A percentile compares a stretch with the other conserved stretches of the same genome.
Evolutionary conservation across 1,140 invertebrate genomes (phyloP).

Genomic region (Psix sp.): DNA sequence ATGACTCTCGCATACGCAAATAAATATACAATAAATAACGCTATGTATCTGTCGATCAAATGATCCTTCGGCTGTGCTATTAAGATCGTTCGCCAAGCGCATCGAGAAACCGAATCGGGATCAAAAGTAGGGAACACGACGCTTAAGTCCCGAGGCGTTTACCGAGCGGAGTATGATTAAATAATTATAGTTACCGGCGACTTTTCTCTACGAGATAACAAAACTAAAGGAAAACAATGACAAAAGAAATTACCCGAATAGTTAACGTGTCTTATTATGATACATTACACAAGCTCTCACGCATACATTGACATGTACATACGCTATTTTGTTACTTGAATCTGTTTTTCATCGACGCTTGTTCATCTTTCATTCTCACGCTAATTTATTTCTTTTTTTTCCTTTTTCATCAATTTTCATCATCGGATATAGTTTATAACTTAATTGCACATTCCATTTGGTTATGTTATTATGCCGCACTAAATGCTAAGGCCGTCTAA

Average conservation of each 20-base stretch:
- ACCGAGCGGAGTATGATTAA: conserved; percentile 21
- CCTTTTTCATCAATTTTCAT: conserved; percentile 4
- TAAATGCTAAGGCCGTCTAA: conserved; percentile 59
- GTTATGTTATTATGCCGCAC: conserved; percentile 58
- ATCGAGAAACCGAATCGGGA: conserved; percentile 10
- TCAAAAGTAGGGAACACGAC: conserved; percentile 18
- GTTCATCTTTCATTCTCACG: conserved; percentile 11
- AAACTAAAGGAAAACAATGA: conserved; percentile 4
- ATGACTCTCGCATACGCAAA: no score
- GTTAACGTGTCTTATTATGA: conserved; percentile 18
- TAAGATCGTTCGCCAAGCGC: conserved; percentile 33
- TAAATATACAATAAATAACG: no score
- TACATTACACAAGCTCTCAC: conserved; percentile 53
- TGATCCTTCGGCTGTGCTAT: not conserved
- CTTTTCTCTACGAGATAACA: conserved; percentile 4
- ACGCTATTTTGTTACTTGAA: conserved; percentile 36
- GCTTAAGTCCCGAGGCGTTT: conserved; percentile 10
- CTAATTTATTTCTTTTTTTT: conserved; percentile 18
- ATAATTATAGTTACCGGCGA: conserved; percentile 37
- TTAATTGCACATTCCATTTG: conserved; percentile 58
- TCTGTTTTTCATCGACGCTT: conserved; percentile 26
- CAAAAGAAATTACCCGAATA: conserved; percentile 5
- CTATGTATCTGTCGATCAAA: no score
- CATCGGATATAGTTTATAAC: conserved; percentile 22
- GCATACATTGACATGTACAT: conserved; percentile 46